A percentile compares a stretch with the other conserved stretches of the same genome.
Evolutionary conservation across 2,888 invertebrate species (phyloP).

Genomic region (Acleris sparsana): DNA sequence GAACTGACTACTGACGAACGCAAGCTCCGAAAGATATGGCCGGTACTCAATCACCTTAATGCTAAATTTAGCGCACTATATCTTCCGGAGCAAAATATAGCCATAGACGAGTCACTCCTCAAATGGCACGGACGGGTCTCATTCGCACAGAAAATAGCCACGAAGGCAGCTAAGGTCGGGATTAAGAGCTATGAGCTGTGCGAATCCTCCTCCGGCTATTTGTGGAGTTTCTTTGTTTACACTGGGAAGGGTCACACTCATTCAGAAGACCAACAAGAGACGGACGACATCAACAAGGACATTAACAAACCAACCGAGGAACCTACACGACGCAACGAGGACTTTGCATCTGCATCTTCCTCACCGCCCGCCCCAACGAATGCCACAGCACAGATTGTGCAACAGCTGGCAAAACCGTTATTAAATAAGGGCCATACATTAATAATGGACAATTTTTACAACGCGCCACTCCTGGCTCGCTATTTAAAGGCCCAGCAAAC

Average conservation of each 20-base stretch:
- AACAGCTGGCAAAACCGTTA: not conserved
- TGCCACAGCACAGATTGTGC: constrained; percentile 12
- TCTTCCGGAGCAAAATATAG: constrained; percentile 42
- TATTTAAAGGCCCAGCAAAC: too few species aligned
- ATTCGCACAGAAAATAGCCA: constrained; percentile 37
- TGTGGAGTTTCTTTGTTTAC: too few species aligned
- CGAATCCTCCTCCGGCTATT: too few species aligned
- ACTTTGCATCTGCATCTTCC: constrained; percentile 5
- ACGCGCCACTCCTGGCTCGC: not conserved
- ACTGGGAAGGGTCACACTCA: too few species aligned
- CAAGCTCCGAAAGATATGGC: constrained; percentile 42
- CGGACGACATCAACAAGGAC: too few species aligned
- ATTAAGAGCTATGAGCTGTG: too few species aligned
- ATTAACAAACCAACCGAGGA: too few species aligned
- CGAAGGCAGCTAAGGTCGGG: too few species aligned
- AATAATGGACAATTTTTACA: constrained; percentile 13
- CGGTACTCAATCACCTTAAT: constrained; percentile 41
- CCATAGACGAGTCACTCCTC: constrained; percentile 45
- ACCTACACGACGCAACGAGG: too few species aligned
- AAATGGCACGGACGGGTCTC: constrained; percentile 44
- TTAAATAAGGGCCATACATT: not conserved
- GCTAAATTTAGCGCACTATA: constrained; percentile 42
- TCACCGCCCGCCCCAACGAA: not conserved
- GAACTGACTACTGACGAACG: constrained; percentile 16
- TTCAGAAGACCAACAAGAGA: too few species aligned